A percentile compares a stretch with the other conserved stretches of the same genome.
phyloP scores from a whole-genome alignment of 2,113 vertebrate genomes.

The Carassius gibelio region DNA sequence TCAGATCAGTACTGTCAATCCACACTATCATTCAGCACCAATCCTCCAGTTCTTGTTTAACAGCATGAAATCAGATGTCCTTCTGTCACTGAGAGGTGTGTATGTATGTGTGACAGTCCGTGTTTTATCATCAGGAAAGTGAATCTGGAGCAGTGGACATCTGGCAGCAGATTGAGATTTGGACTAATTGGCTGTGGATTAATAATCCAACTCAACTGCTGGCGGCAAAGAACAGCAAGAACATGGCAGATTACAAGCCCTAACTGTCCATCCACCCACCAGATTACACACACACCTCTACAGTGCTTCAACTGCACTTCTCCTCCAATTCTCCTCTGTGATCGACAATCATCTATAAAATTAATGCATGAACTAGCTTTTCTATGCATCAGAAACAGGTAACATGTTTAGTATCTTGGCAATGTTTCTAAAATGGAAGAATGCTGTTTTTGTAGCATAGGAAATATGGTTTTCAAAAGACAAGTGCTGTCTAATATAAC shows the following conservation, averaged over 20 bases:
- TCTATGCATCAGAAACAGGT: too few species aligned
- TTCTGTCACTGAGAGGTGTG: neutral
- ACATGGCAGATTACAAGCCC: constrained; percentile 44
- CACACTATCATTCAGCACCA: neutral
- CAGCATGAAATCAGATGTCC: constrained; percentile 9
- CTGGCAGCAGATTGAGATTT: constrained; percentile 51
- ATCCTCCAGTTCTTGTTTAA: neutral
- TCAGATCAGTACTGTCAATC: neutral
- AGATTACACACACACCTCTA: constrained; percentile 47
- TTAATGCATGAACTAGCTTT: too few species aligned
- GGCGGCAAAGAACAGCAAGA: constrained; percentile 32
- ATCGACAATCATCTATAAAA: too few species aligned
- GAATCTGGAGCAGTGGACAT: constrained; percentile 52
- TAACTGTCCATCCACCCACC: constrained; percentile 40
- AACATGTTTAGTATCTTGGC: too few species aligned
- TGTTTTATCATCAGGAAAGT: constrained; percentile 2
- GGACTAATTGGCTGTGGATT: constrained; percentile 55
- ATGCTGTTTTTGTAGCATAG: too few species aligned
- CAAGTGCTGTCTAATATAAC: too few species aligned
- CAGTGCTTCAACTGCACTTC: neutral
- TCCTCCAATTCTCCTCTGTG: neutral
- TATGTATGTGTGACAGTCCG: neutral
- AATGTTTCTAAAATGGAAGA: too few species aligned
- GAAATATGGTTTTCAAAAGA: too few species aligned
- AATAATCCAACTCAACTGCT: constrained; percentile 50